Conservation (phyloP, 2,888 invertebrate genomes). For the Malachius bipustulatus region DNA sequence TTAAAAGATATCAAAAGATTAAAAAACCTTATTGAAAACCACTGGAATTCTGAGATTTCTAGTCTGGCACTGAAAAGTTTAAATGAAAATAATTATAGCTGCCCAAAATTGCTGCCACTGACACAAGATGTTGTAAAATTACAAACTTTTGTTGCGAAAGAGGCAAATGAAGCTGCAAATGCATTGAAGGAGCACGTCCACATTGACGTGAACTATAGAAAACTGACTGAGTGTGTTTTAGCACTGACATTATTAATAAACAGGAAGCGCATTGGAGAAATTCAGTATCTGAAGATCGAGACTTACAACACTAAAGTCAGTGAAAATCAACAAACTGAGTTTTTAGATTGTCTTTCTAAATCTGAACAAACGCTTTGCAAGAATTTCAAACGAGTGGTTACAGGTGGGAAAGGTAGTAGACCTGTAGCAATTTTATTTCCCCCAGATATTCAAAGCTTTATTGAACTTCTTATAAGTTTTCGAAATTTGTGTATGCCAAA, state of each 20-base stretch:
- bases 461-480: too few species aligned
- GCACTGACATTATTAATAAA: too few species aligned
- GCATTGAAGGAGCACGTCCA: not conserved
- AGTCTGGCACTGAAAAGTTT: slow-evolving; percentile 15
- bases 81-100: slow-evolving; percentile 14
- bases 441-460: too few species aligned
- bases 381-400: slow-evolving; percentile 17
- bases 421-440: too few species aligned
- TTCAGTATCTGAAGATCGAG: not conserved
- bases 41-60: slow-evolving; percentile 17
- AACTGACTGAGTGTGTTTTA: too few species aligned
- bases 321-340: slow-evolving; percentile 6
- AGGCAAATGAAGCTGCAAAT: not conserved
- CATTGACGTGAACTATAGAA: too few species aligned
- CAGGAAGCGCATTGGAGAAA: too few species aligned
- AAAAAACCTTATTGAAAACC: slow-evolving; percentile 12
- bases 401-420: slow-evolving; percentile 17
- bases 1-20: slow-evolving; percentile 15
- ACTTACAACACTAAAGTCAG: slow-evolving; percentile 1
- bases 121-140: slow-evolving; percentile 11
- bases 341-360: slow-evolving; percentile 8
- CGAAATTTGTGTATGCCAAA: too few species aligned
- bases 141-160: not conserved
- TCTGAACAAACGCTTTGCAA: slow-evolving; percentile 10
- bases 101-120: slow-evolving; percentile 9